Evolutionary conservation across 1,140 invertebrate genomes (phyloP), one percentile per base, ranked within the genome.

Genomic region (Apolygus lucorum): DNA sequence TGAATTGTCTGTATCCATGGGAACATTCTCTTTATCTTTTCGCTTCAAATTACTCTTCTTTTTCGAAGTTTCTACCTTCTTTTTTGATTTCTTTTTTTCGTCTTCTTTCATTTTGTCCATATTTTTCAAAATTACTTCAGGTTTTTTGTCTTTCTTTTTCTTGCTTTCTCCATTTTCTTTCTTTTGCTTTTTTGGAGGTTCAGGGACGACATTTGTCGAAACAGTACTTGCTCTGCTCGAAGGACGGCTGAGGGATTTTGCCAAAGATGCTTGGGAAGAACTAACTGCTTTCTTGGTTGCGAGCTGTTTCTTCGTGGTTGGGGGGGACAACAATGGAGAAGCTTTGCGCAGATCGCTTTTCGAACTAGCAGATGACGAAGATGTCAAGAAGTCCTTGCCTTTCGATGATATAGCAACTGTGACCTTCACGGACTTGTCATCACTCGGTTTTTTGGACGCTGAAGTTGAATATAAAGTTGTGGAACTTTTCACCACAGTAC

Each of bases 371-470:
- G 77, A 79, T 26, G 78, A 73, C n/a, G 28, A 29, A 22, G 63
- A 59, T 13, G 74, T 72, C 13, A 80, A 70, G 17, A 80, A 72
- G 68, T 82, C 79, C 69, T 77, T 80, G 0, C 80, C 82, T 75
- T 80, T 83, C 1, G 80, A 75, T 4, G 80, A 81, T 52, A 83
- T 79, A 0, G 79, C 77, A 0, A 81, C 78, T 2, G 79, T 78
- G 0, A 82, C 77, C 68, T 80, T 81, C 14, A 81, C 27, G 0
- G 77, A 74, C 75, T 84, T 84, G 25, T 82, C 80, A 69, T 81
- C 77, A 1, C 74, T 80, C 52, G 71, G 72, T 70, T 75, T 78
- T 68, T 63, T 72, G 1, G 70, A 78, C 72, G 75, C 77, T 28
- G 73, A 28, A 22, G 76, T 77, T 22, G 76, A 77, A 70, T 79